Evolutionary conservation across 2,888 invertebrate genomes (phyloP).

Genomic region (Diploptera punctata): DNA sequence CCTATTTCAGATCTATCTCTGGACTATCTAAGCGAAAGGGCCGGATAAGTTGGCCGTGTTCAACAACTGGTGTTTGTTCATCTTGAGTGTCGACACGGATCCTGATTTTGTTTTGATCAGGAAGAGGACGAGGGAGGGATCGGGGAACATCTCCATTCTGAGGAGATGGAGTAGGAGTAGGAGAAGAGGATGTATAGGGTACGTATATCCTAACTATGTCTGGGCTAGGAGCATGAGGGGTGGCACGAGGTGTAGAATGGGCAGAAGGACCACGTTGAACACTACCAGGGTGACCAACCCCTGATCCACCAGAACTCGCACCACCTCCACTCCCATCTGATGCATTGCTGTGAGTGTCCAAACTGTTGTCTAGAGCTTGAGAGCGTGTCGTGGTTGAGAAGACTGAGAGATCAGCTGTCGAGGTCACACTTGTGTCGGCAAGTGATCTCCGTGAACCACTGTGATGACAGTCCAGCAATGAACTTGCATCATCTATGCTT

Average conservation of each 20-base stretch:
- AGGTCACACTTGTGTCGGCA: constrained; percentile 84
- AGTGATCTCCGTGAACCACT: constrained; percentile 78
- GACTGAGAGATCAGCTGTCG: constrained; percentile 81
- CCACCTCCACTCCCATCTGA: constrained; percentile 72
- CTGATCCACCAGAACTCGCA: constrained; percentile 61
- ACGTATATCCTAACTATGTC: constrained; percentile 82
- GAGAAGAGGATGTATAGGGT: constrained; percentile 60
- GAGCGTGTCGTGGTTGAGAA: constrained; percentile 72
- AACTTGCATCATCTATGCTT: constrained; percentile 72
- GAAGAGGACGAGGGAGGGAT: constrained; percentile 58
- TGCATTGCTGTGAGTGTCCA: constrained; percentile 78
- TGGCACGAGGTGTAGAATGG: constrained; percentile 70
- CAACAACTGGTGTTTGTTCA: constrained; percentile 47
- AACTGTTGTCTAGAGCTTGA: constrained; percentile 75
- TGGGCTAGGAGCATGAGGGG: constrained; percentile 67
- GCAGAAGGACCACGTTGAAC: constrained; percentile 62
- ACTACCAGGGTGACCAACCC: constrained; percentile 50
- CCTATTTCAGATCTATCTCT: constrained; percentile 47
- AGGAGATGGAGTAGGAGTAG: constrained; percentile 48
- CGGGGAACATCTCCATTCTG: constrained; percentile 59
- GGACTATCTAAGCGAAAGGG: constrained; percentile 46
- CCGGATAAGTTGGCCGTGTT: constrained; percentile 46
- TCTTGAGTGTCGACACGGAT: constrained; percentile 69
- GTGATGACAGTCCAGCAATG: constrained; percentile 63
- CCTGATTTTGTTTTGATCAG: constrained; percentile 73